Evolutionary conservation across 2,797 vertebrate species (phyloP).

Genomic region (Cryptoblepharus egeriae): DNA sequence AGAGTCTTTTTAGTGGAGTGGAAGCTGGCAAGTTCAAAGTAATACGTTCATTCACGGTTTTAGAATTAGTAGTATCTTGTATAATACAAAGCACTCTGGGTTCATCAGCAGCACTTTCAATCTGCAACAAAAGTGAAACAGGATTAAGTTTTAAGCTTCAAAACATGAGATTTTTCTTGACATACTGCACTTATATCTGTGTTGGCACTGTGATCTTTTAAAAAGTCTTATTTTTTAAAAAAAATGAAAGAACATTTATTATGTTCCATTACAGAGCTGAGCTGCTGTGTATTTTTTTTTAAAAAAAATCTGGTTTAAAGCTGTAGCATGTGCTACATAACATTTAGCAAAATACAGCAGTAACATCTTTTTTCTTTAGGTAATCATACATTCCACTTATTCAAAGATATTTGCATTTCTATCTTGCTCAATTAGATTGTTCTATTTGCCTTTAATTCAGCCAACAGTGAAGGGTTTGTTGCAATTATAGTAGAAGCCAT

Average conservation of each 20-base stretch:
- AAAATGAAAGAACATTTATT: background rate
- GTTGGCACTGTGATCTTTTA: background rate
- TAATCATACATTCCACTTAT: background rate
- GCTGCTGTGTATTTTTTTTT: background rate
- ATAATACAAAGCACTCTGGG: constrained; percentile 96
- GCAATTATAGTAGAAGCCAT: background rate
- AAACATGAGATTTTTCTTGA: background rate
- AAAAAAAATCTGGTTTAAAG: background rate
- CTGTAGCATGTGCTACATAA: background rate
- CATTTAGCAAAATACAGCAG: background rate
- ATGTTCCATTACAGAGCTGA: background rate
- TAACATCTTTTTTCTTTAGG: background rate
- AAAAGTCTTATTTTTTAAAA: background rate
- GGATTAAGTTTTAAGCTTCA: too few relatives aligned
- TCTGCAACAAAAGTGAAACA: constrained; percentile 79
- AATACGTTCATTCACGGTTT: constrained; percentile 89
- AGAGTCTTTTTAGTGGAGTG: constrained; percentile 88
- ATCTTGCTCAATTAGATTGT: background rate
- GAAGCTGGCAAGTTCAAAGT: constrained; percentile 96
- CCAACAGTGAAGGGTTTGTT: background rate
- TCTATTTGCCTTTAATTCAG: too few relatives aligned
- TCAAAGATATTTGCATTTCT: background rate
- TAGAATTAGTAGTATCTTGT: constrained; percentile 95
- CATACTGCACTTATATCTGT: background rate
- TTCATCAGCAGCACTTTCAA: constrained; percentile 97